A percentile compares a stretch with the other conserved stretches of the same genome.
Conservation (phyloP, 2,888 invertebrate genomes). For the Ferrisia virgata region DNA sequence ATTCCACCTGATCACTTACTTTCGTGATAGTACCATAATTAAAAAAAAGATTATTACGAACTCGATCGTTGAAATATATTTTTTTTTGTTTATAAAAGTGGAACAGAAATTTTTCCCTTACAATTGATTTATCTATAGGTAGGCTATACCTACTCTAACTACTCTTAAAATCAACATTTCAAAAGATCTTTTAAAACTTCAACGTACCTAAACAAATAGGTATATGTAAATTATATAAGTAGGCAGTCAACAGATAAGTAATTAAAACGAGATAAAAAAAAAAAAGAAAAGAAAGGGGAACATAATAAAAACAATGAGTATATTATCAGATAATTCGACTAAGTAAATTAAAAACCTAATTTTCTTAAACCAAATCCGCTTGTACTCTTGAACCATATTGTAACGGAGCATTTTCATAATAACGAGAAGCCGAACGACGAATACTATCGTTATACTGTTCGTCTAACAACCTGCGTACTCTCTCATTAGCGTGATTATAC, state of each 20-base stretch:
- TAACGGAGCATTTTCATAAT: conserved; percentile 10
- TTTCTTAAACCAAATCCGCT: conserved; percentile 6
- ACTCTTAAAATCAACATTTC: background rate
- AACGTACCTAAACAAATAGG: background rate
- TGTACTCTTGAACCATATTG: background rate
- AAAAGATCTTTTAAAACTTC: background rate
- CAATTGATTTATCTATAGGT: background rate
- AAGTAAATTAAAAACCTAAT: background rate
- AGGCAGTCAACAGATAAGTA: background rate
- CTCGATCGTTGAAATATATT: background rate
- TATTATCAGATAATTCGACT: background rate
- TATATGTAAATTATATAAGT: too few species aligned
- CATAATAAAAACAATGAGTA: conserved; percentile 9
- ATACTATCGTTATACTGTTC: background rate
- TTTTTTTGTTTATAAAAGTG: background rate
- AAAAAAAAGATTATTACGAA: background rate
- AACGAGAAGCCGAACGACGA: background rate
- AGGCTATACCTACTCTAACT: background rate
- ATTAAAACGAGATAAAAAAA: background rate
- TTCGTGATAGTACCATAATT: conserved; percentile 8
- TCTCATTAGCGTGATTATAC: conserved; percentile 30
- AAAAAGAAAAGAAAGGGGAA: background rate
- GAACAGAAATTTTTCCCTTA: conserved; percentile 36
- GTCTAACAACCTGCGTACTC: background rate
- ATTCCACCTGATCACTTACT: conserved; percentile 53